Percentiles rank a stretch among this genome's conserved stretches.
Conservation (phyloP, 2,888 invertebrate genomes). For the Charanyca ferruginea region DNA sequence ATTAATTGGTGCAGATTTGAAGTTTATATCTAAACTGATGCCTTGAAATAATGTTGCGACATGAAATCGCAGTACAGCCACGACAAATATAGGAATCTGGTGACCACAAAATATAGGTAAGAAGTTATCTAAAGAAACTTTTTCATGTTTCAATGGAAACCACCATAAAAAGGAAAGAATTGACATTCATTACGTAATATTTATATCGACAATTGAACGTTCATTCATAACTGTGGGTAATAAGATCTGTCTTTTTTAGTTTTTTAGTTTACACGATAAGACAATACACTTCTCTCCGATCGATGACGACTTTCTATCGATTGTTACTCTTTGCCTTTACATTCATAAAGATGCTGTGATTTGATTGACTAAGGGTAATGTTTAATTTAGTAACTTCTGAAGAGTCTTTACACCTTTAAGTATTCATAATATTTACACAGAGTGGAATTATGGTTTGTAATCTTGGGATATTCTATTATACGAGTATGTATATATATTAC, state of each 20-base stretch:
- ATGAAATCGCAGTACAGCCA: constrained; percentile 28
- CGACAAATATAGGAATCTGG: constrained; percentile 49
- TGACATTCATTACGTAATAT: constrained; percentile 45
- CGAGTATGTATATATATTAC: no score
- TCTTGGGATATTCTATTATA: no score
- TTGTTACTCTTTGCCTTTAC: constrained; percentile 17
- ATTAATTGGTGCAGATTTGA: constrained; percentile 70
- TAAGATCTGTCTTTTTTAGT: constrained; percentile 51
- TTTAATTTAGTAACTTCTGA: no score
- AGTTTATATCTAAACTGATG: constrained; percentile 72
- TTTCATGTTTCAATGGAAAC: constrained; percentile 61
- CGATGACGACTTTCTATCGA: constrained; percentile 43
- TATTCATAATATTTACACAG: background rate
- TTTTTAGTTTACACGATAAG: constrained; percentile 52
- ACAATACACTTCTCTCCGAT: constrained; percentile 44
- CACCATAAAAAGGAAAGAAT: constrained; percentile 47
- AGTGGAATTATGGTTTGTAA: no score
- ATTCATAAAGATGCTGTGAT: background rate
- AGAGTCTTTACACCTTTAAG: background rate
- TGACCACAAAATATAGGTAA: constrained; percentile 25
- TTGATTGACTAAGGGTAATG: no score
- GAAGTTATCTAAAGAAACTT: constrained; percentile 59
- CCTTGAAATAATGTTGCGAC: constrained; percentile 58
- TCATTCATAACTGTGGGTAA: constrained; percentile 41
- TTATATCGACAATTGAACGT: constrained; percentile 37